Base-by-base conservation (phyloP, 2,888 invertebrate genomes). In the Tromatobia lineatoria region DNA sequence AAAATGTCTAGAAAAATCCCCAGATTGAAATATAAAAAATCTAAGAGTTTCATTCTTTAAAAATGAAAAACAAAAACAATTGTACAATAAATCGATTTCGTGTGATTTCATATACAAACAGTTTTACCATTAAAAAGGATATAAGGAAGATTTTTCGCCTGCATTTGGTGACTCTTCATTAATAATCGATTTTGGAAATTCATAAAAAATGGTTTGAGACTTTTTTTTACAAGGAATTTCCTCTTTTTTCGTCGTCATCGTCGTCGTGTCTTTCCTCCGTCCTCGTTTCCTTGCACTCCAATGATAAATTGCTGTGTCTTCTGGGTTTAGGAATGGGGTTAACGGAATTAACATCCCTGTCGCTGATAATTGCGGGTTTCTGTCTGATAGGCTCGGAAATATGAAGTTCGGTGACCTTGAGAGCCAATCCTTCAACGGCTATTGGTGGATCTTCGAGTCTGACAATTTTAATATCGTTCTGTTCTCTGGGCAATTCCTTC, bases 301-400 rank as follows among this genome's bases (percentile, higher is more conserved):
- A 38, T 10, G 82, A 61, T 29, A 82, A 76, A 45, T 80, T 80
- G 66, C 89, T 91, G 76, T 95, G 95, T 89, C 95, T 94, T 88
- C 95, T 94, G 2, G 95, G 95, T 91, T 95, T 95, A 90, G 95
- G 95, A 91, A 95, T 94, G 2, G 95, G 95, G 92, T 95, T 92
- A 10, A 91, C 80, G 2, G 95, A 95, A 92, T 95, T 92, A 10
- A 91, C 80, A 6, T 89, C 89, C 7, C 42, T 25, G 8, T 89
- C 85, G 45, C 78, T 83, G 3, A 89, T 66, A 8, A 91, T 82
- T 42, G 91, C 89, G 0, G 91, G 94, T n/a, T 87, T 90, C 0
- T 94, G 93, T 61, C 90, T 91, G 69, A 95, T 95, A 38, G 93
- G 94, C 83, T 94, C 94, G 69, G 95, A 95, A 89, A 95, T 95